phyloP scores from a whole-genome alignment of 2,888 invertebrate species.

The Charanyca ferruginea region DNA sequence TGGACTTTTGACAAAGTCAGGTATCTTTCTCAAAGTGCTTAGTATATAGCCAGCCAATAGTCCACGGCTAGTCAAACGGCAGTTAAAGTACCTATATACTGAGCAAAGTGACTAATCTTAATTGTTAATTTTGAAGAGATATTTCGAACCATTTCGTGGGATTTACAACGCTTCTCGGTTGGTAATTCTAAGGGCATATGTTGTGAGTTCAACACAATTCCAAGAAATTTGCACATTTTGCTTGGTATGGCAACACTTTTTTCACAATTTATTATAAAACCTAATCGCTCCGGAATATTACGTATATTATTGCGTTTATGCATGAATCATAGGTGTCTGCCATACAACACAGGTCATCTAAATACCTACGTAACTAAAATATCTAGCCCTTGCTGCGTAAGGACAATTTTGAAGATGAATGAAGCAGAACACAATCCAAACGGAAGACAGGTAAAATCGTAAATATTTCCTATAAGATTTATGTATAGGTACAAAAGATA shows the following conservation, averaged over 20 bases:
- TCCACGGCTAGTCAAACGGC: background rate
- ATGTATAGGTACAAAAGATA: too few species aligned
- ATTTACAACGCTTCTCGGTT: background rate
- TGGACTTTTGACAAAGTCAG: background rate
- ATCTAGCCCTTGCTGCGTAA: slow-evolving; percentile 3
- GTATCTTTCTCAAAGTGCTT: slow-evolving; percentile 5
- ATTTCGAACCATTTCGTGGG: slow-evolving; percentile 1
- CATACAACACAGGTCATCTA: slow-evolving; percentile 5
- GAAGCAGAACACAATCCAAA: slow-evolving; percentile 4
- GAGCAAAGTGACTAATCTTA: background rate
- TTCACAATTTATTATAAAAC: slow-evolving; percentile 5
- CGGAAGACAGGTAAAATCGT: slow-evolving; percentile 4
- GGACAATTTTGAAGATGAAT: background rate
- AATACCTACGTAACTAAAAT: background rate
- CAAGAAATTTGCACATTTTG: slow-evolving; percentile 1
- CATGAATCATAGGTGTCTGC: too few species aligned
- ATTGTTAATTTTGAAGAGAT: slow-evolving; percentile 2
- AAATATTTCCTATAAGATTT: too few species aligned
- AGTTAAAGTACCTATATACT: slow-evolving; percentile 4
- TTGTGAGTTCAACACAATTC: background rate
- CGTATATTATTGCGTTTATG: too few species aligned
- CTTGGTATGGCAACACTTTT: background rate
- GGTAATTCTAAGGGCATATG: background rate
- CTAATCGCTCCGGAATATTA: background rate
- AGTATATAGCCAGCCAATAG: background rate